Conservation (phyloP, 2,888 invertebrate genomes). For the Drosophila mimica region DNA sequence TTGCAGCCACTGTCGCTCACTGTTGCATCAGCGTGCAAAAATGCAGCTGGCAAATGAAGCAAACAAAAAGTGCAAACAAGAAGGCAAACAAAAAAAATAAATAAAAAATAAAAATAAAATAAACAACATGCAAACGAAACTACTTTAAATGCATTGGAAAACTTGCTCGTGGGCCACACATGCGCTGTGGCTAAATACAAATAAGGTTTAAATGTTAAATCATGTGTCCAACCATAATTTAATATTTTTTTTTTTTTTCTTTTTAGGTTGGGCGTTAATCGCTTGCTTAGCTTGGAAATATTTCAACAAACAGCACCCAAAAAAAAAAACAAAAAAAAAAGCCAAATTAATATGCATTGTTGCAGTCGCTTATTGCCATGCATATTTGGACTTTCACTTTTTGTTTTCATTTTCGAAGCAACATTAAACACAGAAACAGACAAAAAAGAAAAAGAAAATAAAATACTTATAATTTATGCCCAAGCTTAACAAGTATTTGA, state of each 20-base stretch:
- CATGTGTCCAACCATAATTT: constrained; percentile 27
- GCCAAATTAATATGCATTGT: constrained; percentile 78
- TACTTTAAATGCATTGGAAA: constrained; percentile 33
- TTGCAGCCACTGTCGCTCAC: constrained; percentile 53
- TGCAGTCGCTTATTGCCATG: constrained; percentile 59
- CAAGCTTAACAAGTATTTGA: constrained; percentile 25
- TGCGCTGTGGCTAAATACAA: constrained; percentile 51
- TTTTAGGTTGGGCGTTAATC: constrained; percentile 59
- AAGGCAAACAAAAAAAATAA: not conserved
- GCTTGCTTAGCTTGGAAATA: constrained; percentile 35
- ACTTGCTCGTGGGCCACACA: constrained; percentile 58
- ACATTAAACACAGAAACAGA: constrained; percentile 15
- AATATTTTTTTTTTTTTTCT: constrained; percentile 2
- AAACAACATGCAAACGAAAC: constrained; percentile 27
- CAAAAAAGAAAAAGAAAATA: constrained; percentile 13
- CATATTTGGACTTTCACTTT: constrained; percentile 74
- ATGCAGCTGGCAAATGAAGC: constrained; percentile 44
- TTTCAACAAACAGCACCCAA: constrained; percentile 19
- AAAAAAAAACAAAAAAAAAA: constrained; percentile 31
- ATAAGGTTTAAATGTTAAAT: constrained; percentile 50
- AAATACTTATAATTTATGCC: constrained; percentile 33
- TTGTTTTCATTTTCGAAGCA: constrained; percentile 65
- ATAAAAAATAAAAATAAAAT: not conserved
- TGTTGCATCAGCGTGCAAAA: constrained; percentile 73
- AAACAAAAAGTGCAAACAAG: constrained; percentile 9